These are phyloP conservation scores for Ptychoptera albimana DNA, from an alignment of 2,888 invertebrate genomes.

Conservation along the genomic window DNA sequence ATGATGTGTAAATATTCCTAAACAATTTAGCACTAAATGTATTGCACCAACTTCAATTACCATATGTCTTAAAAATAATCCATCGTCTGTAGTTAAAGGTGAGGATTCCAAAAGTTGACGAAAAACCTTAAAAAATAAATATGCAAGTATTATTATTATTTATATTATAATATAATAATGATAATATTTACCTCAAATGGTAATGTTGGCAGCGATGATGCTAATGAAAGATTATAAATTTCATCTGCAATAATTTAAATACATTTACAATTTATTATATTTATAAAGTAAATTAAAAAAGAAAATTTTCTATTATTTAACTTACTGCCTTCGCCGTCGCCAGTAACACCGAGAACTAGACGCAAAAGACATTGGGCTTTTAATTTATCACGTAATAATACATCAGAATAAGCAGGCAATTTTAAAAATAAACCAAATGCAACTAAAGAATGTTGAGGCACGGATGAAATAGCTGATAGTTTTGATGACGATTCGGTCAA, in stretches of 20 bases:
- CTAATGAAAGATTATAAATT: constrained; percentile 52
- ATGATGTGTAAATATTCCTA: constrained; percentile 79
- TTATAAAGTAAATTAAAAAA: neutral
- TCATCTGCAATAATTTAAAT: constrained; percentile 32
- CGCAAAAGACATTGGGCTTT: constrained; percentile 75
- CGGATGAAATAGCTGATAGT: constrained; percentile 39
- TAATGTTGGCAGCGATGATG: constrained; percentile 45
- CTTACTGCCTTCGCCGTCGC: constrained; percentile 79
- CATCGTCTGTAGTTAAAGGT: constrained; percentile 59
- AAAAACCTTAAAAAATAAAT: constrained; percentile 43
- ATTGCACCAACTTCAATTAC: constrained; percentile 74
- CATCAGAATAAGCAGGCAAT: constrained; percentile 81
- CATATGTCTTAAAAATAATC: constrained; percentile 54
- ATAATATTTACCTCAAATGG: constrained; percentile 24
- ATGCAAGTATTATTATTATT: constrained; percentile 50
- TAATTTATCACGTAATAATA: constrained; percentile 65
- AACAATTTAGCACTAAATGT: constrained; percentile 68
- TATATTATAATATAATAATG: too few species aligned
- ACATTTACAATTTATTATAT: neutral
- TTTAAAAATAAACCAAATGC: constrained; percentile 81
- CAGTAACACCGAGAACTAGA: constrained; percentile 76
- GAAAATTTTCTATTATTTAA: constrained; percentile 9
- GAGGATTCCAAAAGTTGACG: constrained; percentile 59
- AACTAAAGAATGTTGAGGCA: constrained; percentile 80
- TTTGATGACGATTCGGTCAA: constrained; percentile 34